phyloP scores from a whole-genome alignment of 1,140 invertebrate species.

The Drosophila elegans region DNA sequence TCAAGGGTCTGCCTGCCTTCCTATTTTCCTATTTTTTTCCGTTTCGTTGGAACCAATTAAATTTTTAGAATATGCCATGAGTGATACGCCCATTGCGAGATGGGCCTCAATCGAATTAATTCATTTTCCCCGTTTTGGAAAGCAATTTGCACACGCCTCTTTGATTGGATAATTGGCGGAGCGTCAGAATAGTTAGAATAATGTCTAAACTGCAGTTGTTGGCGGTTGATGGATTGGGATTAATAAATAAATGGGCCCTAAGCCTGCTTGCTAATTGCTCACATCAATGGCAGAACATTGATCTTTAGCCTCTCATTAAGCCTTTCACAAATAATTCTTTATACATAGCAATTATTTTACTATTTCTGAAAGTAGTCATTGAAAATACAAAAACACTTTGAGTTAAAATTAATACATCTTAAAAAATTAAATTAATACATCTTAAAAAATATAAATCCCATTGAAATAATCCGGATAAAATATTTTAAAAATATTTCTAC shows the following conservation, averaged over 20 bases:
- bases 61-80: slow-evolving; percentile 24
- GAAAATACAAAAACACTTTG: too few species aligned
- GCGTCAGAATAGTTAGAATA: slow-evolving; percentile 1
- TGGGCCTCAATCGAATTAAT: slow-evolving; percentile 41
- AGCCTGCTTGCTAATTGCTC: slow-evolving; percentile 12
- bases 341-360: too few species aligned
- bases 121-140: slow-evolving; percentile 25
- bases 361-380: too few species aligned
- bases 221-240: slow-evolving; percentile 3
- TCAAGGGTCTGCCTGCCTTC: slow-evolving; percentile 17
- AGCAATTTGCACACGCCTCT: slow-evolving; percentile 46
- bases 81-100: slow-evolving; percentile 17
- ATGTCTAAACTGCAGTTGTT: slow-evolving; percentile 29
- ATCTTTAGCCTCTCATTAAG: too few species aligned
- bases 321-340: too few species aligned
- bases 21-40: not conserved
- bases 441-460: too few species aligned
- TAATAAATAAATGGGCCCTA: not conserved
- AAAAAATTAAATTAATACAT: too few species aligned
- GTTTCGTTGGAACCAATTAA: slow-evolving; percentile 56
- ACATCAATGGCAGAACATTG: not conserved
- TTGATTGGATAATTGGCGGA: slow-evolving; percentile 59
- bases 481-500: too few species aligned
- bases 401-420: too few species aligned
- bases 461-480: too few species aligned